Conservation (phyloP, 2,113 vertebrate species). For the Hemiprocne comata region DNA sequence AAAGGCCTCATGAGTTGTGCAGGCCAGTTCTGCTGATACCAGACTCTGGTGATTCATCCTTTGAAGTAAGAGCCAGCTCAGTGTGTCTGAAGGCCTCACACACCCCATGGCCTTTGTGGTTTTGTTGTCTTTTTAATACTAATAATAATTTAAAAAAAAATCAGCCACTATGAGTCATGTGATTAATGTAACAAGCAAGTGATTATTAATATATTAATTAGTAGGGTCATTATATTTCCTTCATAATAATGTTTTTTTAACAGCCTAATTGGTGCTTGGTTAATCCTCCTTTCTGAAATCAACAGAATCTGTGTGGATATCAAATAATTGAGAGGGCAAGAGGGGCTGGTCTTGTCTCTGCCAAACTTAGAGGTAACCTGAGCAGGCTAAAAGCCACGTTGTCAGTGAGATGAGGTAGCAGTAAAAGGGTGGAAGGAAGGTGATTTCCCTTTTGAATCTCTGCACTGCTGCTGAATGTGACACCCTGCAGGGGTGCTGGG, state of each 20-base stretch:
- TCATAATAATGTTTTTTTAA: not conserved
- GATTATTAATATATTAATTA: not conserved
- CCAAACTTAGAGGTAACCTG: not conserved
- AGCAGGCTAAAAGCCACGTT: not conserved
- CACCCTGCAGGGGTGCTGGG: not conserved
- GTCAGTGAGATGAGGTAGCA: not conserved
- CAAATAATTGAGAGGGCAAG: not conserved
- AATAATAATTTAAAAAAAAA: not conserved
- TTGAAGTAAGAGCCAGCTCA: constrained; percentile 33
- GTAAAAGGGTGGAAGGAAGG: not conserved
- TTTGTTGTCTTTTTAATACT: not conserved
- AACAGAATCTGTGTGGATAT: not conserved
- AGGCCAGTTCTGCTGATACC: not conserved
- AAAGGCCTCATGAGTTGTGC: not conserved
- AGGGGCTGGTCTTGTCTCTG: not conserved
- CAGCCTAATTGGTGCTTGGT: not conserved
- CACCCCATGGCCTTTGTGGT: not conserved
- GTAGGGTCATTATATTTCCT: not conserved
- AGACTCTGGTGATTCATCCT: constrained; percentile 25
- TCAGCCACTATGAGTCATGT: not conserved
- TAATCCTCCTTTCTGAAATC: not conserved
- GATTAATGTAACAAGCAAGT: not conserved
- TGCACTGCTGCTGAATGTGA: not conserved
- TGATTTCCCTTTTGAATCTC: not conserved
- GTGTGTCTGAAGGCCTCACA: not conserved